Percentiles rank a stretch among this genome's conserved stretches.
phyloP scores from a whole-genome alignment of 2,113 vertebrate species.

The Passer domesticus region DNA sequence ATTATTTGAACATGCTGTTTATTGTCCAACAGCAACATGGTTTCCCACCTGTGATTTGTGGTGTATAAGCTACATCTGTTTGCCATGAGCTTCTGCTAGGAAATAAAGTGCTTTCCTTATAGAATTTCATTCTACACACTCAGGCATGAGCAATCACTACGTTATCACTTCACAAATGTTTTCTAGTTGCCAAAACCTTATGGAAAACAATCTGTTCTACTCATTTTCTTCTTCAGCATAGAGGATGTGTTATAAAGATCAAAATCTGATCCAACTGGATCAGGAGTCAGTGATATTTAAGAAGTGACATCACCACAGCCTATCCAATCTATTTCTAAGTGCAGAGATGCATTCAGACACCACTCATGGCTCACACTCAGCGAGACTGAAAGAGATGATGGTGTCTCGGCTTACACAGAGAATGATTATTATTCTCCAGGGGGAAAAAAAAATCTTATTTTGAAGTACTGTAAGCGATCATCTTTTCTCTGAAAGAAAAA shows the following conservation, averaged over 20 bases:
- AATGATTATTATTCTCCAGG: neutral
- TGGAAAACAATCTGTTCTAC: neutral
- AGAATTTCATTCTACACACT: neutral
- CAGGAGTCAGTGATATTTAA: neutral
- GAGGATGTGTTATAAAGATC: neutral
- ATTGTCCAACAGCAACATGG: neutral
- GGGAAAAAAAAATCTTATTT: neutral
- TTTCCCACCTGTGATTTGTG: neutral
- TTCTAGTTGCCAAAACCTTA: neutral
- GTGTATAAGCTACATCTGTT: neutral
- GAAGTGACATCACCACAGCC: neutral
- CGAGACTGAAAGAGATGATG: neutral
- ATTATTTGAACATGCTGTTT: neutral
- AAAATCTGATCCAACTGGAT: constrained; percentile 5
- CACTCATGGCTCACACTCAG: neutral
- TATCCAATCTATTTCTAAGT: neutral
- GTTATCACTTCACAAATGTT: neutral
- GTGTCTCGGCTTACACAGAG: neutral
- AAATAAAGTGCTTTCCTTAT: constrained; percentile 41
- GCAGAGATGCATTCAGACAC: neutral
- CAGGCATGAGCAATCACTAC: neutral
- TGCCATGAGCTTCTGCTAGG: neutral
- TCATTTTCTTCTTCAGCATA: neutral
- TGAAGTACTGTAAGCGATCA: constrained; percentile 22
- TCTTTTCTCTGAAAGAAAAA: neutral